These are phyloP conservation scores for Philereme vetulata DNA, from an alignment of 2,888 invertebrate genomes.

Conservation along the genomic window DNA sequence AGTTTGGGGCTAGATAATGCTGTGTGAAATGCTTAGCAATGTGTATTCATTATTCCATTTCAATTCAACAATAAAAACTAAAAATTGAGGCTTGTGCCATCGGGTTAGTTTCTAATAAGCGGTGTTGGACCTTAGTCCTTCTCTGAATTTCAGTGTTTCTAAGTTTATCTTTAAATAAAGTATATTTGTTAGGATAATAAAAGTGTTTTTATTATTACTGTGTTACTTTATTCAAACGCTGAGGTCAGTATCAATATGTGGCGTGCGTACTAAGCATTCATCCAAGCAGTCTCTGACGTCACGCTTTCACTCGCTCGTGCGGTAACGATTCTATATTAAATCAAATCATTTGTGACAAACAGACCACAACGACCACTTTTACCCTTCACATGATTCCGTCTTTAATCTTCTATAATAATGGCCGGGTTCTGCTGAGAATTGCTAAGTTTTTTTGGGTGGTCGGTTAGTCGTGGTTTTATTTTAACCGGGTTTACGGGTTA, in stretches of 20 bases:
- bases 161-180: too few species aligned
- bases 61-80: too few species aligned
- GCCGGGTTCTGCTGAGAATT: constrained; percentile 17
- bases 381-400: constrained; percentile 28
- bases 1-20: too few species aligned
- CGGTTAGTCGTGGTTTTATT: neutral
- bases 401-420: constrained; percentile 30
- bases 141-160: neutral
- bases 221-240: too few species aligned
- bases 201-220: too few species aligned
- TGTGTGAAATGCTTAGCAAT: too few species aligned
- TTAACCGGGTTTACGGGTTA: neutral
- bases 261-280: constrained; percentile 20
- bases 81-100: too few species aligned
- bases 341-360: constrained; percentile 38
- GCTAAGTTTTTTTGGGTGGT: constrained; percentile 17
- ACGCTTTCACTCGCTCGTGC: constrained; percentile 41
- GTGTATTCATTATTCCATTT: too few species aligned
- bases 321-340: constrained; percentile 32
- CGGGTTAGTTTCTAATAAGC: too few species aligned
- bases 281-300: constrained; percentile 33
- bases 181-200: too few species aligned
- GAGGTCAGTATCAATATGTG: constrained; percentile 20
- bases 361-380: constrained; percentile 38
- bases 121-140: too few species aligned